A percentile compares a stretch with the other conserved stretches of the same genome.
Conservation (phyloP, 2,888 invertebrate species). For the Ctena decussata region DNA sequence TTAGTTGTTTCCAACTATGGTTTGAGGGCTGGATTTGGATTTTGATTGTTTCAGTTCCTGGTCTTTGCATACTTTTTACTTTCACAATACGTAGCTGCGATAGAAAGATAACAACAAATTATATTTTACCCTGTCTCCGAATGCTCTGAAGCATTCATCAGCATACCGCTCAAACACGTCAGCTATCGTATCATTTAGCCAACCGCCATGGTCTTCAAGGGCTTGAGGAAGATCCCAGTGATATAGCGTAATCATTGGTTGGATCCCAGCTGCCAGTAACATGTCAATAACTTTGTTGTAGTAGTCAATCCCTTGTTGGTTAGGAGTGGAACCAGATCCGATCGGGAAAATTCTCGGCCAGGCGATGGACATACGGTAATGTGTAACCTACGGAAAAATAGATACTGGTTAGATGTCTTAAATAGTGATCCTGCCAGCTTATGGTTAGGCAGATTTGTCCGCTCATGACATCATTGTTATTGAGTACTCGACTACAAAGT, state of each 20-base stretch:
- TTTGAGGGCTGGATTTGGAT: too few species aligned
- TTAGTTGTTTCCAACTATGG: too few species aligned
- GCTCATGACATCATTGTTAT: too few species aligned
- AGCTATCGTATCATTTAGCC: conserved; percentile 77
- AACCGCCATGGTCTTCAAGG: conserved; percentile 87
- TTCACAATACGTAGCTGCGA: too few species aligned
- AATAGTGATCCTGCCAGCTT: too few species aligned
- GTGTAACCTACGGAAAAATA: conserved; percentile 67
- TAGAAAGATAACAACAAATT: too few species aligned
- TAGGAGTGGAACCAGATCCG: conserved; percentile 88
- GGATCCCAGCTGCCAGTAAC: conserved; percentile 89
- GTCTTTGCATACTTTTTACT: too few species aligned
- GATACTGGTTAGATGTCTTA: too few species aligned
- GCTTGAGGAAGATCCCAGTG: conserved; percentile 86
- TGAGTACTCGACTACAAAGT: too few species aligned
- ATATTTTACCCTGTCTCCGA: conserved; percentile 84
- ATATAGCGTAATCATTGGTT: conserved; percentile 89
- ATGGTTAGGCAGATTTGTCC: too few species aligned
- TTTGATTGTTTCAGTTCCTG: too few species aligned
- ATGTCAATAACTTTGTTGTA: conserved; percentile 92
- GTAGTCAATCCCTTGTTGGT: conserved; percentile 91
- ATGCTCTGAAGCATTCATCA: conserved; percentile 81
- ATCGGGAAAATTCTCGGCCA: conserved; percentile 93
- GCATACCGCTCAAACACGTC: conserved; percentile 85
- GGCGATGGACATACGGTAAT: conserved; percentile 88